These are phyloP conservation scores for Sorex fumeus DNA, from an alignment of 2,113 vertebrate species.

Conservation along the genomic window DNA sequence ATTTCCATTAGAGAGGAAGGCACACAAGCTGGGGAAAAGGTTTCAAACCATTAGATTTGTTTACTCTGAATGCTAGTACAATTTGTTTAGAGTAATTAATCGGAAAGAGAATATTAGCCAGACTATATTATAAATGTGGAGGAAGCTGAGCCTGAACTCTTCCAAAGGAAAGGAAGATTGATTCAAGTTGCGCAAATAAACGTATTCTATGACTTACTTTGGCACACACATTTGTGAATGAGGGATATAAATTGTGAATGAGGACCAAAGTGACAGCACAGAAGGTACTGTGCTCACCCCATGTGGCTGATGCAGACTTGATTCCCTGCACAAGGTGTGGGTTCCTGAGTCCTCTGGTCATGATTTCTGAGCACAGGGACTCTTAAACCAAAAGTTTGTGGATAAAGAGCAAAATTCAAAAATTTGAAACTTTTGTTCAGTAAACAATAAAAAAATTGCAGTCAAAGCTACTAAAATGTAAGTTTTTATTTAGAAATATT, in stretches of 20 bases:
- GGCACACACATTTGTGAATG: neutral
- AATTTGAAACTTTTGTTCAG: too few relatives aligned
- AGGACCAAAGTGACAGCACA: too few relatives aligned
- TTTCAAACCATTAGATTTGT: constrained; percentile 32
- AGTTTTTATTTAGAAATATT: too few relatives aligned
- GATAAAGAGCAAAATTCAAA: too few relatives aligned
- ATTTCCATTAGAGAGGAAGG: neutral
- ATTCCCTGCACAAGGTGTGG: too few relatives aligned
- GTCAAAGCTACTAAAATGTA: too few relatives aligned
- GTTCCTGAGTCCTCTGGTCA: too few relatives aligned
- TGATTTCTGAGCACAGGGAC: too few relatives aligned
- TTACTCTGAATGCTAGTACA: neutral
- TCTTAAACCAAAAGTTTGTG: too few relatives aligned
- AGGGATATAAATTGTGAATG: neutral
- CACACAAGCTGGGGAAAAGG: neutral
- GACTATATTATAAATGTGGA: neutral
- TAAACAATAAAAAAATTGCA: too few relatives aligned
- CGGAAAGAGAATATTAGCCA: constrained; percentile 29
- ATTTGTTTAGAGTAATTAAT: constrained; percentile 42
- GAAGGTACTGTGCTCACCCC: too few relatives aligned
- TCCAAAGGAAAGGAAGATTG: neutral
- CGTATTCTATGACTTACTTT: neutral
- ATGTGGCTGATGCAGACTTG: too few relatives aligned
- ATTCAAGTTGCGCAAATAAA: neutral
- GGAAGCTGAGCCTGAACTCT: neutral